A percentile compares a stretch with the other conserved stretches of the same genome.
phyloP scores from a whole-genome alignment of 2,888 invertebrate species.

The Sericinus montela region DNA sequence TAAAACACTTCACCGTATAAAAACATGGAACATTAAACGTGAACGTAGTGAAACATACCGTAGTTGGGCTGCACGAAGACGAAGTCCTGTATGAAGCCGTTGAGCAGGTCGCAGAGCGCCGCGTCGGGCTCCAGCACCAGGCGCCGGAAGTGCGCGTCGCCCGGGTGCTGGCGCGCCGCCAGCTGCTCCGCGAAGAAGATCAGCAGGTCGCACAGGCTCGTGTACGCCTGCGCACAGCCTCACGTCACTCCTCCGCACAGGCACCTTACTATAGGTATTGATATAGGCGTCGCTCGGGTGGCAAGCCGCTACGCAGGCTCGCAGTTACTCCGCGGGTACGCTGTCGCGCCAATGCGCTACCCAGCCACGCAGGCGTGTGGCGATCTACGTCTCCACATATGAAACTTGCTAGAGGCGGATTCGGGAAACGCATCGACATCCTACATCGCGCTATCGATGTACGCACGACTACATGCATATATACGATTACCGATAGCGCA shows the following conservation, averaged over 20 bases:
- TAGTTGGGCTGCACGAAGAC: conserved; percentile 96
- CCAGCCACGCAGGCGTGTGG: neutral
- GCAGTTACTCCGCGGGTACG: no score
- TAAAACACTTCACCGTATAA: no score
- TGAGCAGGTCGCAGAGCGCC: conserved; percentile 88
- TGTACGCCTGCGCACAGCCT: conserved; percentile 85
- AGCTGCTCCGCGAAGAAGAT: conserved; percentile 95
- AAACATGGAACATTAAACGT: no score
- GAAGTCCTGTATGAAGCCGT: conserved; percentile 94
- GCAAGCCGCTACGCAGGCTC: no score
- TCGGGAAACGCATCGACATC: no score
- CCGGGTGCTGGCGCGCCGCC: conserved; percentile 55
- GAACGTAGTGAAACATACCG: no score
- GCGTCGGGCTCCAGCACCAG: conserved; percentile 90
- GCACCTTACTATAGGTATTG: no score
- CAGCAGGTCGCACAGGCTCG: conserved; percentile 96
- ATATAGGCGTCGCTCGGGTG: no score
- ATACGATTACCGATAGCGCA: no score
- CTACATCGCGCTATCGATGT: no score
- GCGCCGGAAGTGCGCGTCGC: conserved; percentile 62
- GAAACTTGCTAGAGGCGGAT: no score
- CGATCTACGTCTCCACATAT: conserved; percentile 84
- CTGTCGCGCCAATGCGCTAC: conserved; percentile 4
- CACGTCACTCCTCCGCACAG: conserved; percentile 53
- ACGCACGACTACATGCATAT: no score